These are phyloP conservation scores for Prunella fulvescens DNA, from an alignment of 2,113 vertebrate species.

Conservation along the genomic window DNA sequence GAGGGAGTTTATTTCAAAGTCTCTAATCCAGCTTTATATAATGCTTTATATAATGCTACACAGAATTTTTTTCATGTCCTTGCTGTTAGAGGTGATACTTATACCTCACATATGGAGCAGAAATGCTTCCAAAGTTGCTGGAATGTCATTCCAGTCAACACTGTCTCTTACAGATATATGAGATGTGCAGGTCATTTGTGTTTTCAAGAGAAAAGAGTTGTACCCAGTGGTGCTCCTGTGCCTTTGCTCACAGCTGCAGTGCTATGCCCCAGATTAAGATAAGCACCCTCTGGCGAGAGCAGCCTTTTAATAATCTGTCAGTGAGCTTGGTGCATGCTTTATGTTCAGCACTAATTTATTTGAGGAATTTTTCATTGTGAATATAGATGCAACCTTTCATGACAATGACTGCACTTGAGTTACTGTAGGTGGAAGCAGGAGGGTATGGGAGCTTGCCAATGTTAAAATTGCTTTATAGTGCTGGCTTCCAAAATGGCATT, in stretches of 20 bases:
- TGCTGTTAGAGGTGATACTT: neutral
- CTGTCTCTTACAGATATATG: neutral
- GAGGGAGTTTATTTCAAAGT: neutral
- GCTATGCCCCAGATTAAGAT: neutral
- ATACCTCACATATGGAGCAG: neutral
- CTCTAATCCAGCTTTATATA: neutral
- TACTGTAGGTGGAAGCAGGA: conserved; percentile 46
- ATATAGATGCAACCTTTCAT: conserved; percentile 65
- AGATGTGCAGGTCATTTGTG: neutral
- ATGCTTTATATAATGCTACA: neutral
- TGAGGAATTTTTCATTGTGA: conserved; percentile 50
- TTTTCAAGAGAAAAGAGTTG: neutral
- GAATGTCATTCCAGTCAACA: neutral
- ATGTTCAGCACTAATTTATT: conserved; percentile 46
- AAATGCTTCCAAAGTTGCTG: neutral
- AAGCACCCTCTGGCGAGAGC: neutral
- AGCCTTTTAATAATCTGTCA: conserved; percentile 44
- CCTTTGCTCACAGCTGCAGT: conserved; percentile 10
- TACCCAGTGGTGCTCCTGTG: neutral
- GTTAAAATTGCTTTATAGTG: conserved; percentile 51
- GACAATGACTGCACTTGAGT: conserved; percentile 49
- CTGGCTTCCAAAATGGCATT: conserved; percentile 62
- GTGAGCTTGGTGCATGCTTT: conserved; percentile 25
- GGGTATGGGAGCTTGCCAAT: conserved; percentile 51
- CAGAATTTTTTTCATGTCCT: neutral